Conservation (phyloP, 2,888 invertebrate species). For the Tubulanus polymorphus region DNA sequence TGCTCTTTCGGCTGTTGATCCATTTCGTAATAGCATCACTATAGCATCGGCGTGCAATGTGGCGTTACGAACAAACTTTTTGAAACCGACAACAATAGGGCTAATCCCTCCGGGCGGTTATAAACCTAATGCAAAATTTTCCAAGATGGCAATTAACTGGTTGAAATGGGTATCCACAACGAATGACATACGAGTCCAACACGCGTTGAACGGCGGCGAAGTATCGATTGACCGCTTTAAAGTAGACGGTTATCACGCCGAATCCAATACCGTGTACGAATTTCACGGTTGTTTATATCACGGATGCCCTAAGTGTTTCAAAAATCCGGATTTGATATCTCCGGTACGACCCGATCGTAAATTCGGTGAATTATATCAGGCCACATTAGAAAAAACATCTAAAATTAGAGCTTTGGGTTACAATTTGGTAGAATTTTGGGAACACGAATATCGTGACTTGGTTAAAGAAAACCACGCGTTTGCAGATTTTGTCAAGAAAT, state of each 20-base stretch:
- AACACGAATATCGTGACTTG: slow-evolving; percentile 22
- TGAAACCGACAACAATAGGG: slow-evolving; percentile 15
- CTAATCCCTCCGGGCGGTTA: slow-evolving; percentile 18
- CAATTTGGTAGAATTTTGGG: slow-evolving; percentile 24
- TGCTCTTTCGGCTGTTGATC: slow-evolving; percentile 12
- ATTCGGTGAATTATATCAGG: slow-evolving; percentile 3
- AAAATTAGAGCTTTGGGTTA: slow-evolving; percentile 15
- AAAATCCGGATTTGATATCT: neutral
- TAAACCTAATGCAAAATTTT: slow-evolving; percentile 2
- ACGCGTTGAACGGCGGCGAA: slow-evolving; percentile 2
- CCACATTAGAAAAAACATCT: slow-evolving; percentile 14
- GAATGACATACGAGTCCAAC: slow-evolving; percentile 10
- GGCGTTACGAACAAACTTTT: slow-evolving; percentile 10
- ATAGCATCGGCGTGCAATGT: slow-evolving; percentile 19
- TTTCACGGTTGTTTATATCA: slow-evolving; percentile 25
- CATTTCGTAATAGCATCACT: slow-evolving; percentile 15
- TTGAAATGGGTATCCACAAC: slow-evolving; percentile 15
- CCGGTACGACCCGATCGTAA: neutral
- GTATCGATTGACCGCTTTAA: slow-evolving; percentile 10
- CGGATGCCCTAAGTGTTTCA: slow-evolving; percentile 22
- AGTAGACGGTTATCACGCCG: slow-evolving; percentile 19
- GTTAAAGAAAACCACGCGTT: slow-evolving; percentile 16
- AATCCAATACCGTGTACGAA: slow-evolving; percentile 14
- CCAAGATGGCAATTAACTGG: slow-evolving; percentile 17
- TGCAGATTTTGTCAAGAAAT: slow-evolving; percentile 13